phyloP scores from a whole-genome alignment of 2,113 vertebrate species.

The Cephalopterus ornatus region DNA sequence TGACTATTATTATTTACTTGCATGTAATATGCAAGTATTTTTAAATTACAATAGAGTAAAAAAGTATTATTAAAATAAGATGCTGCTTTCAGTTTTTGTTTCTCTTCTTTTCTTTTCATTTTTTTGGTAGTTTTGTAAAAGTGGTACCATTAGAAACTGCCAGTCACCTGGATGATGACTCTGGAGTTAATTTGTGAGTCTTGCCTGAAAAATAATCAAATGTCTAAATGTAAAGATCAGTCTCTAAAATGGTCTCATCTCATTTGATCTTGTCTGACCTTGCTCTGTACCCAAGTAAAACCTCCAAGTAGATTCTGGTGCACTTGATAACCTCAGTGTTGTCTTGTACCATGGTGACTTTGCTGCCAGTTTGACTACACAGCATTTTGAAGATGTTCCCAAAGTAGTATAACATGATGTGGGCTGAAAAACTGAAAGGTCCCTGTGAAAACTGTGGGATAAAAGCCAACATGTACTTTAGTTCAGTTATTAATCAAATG shows the following conservation, averaged over 20 bases:
- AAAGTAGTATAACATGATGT: background rate
- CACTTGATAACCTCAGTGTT: background rate
- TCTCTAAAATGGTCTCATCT: background rate
- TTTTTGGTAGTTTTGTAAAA: background rate
- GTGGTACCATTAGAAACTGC: background rate
- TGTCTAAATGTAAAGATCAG: background rate
- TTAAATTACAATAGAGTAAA: background rate
- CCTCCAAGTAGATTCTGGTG: background rate
- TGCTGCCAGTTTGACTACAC: background rate
- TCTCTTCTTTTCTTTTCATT: background rate
- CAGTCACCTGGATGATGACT: background rate
- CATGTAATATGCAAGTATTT: background rate
- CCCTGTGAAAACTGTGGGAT: background rate
- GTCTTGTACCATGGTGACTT: accelerated
- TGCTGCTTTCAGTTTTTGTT: background rate
- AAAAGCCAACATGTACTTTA: background rate
- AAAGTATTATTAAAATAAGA: background rate
- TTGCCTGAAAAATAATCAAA: background rate
- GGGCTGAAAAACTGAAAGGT: background rate
- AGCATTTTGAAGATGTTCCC: background rate
- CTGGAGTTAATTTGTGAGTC: background rate
- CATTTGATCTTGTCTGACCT: background rate
- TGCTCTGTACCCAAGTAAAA: background rate
- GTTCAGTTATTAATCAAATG: background rate
- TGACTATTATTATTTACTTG: background rate